Evolutionary conservation across 2,888 invertebrate species (phyloP), one percentile per base, ranked within the genome.

Genomic region (Chelonus formosanus): DNA sequence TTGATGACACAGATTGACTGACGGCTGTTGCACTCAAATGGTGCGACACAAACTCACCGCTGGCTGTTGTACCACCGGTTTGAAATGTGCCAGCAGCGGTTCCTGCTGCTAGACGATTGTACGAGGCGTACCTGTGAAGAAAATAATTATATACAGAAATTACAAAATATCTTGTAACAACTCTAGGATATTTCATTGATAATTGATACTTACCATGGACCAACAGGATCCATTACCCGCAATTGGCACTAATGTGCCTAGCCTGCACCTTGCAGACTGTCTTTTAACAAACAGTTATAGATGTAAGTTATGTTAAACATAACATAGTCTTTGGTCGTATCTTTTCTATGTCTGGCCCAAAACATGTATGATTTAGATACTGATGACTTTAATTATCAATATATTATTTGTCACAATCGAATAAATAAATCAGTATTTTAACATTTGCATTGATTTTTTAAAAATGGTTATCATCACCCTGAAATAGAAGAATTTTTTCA

Each of bases 161-260:
- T 20, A 20, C 20, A 20, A 20, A 20, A 20, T 20, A 20, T 20
- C 2, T 20, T 20, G 20, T 2, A 20, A 20, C 20, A 20, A 20
- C 20, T 20, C 2, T 20, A 20, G 20, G 20, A 20, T 20, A 20
- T 20, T 20, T 20, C 20, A 20, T 20, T 20, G 20, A 40, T 6
- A 34, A 52, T 32, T 52, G 34, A 57, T 58, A 63, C 59, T 70
- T 59, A 71, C 94, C 94, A 94, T 87, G 94, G 93, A 87, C 92
- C 93, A 85, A 92, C 92, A 84, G 94, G 94, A 91, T 94, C 94
- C 94, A 94, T 94, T 86, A 79, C 80, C 78, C 74, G 70, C 63
- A 62, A 71, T 73, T 74, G 78, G 78, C 78, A 78, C 77, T 59
- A 67, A 53, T 63, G 78, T 78, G 77, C 78, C 79, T 74, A 74